phyloP scores from a whole-genome alignment of 2,888 invertebrate genomes.

The Fabriciana adippe region DNA sequence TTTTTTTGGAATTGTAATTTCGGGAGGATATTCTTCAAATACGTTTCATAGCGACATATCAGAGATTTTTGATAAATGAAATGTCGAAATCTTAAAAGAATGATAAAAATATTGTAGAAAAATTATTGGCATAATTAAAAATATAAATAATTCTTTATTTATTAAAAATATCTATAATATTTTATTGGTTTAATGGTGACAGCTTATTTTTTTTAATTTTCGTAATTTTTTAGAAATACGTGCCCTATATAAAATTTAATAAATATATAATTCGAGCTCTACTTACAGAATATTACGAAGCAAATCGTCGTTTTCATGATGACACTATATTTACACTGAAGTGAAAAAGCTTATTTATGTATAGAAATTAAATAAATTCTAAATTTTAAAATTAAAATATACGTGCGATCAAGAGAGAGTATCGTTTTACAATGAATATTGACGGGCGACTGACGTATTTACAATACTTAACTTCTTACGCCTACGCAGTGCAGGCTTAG shows the following conservation, averaged over 20 bases:
- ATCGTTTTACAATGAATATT: slow-evolving; percentile 11
- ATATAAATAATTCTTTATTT: too few species aligned
- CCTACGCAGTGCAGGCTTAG: slow-evolving; percentile 1
- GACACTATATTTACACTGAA: too few species aligned
- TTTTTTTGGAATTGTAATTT: too few species aligned
- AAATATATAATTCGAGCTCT: neutral
- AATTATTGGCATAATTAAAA: too few species aligned
- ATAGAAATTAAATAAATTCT: neutral
- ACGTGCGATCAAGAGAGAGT: slow-evolving; percentile 14
- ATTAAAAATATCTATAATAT: too few species aligned
- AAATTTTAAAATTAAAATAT: neutral
- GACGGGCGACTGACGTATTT: neutral
- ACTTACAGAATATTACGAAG: slow-evolving; percentile 12
- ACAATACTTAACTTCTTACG: slow-evolving; percentile 2
- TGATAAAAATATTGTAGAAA: too few species aligned
- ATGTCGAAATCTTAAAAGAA: too few species aligned
- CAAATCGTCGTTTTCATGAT: slow-evolving; percentile 18
- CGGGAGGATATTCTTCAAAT: too few species aligned
- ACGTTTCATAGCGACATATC: too few species aligned
- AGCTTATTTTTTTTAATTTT: neutral
- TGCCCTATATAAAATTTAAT: neutral
- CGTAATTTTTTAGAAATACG: neutral
- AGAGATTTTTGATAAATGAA: too few species aligned
- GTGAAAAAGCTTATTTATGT: too few species aligned
- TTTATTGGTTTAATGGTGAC: too few species aligned